Base-by-base conservation (phyloP, 1,140 invertebrate species). In the Drosophila lowei region DNA sequence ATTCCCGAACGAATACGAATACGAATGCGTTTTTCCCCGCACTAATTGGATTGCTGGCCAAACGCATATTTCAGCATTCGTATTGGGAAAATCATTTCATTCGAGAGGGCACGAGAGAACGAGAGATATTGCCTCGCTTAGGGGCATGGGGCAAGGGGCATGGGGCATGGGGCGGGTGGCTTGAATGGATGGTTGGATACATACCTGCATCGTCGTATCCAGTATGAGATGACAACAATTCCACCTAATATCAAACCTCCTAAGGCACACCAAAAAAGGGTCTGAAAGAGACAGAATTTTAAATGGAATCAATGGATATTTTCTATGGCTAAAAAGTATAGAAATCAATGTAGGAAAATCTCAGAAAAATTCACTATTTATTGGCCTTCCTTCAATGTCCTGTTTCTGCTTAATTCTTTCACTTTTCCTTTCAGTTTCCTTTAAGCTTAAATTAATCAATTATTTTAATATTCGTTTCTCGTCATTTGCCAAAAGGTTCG, bases 161-260 rank as follows among this genome's bases (percentile, higher is more conserved):
- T 3, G 8, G 8, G 30, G 30, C 3, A 2, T 2, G 30, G 30
- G 2, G 8, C 8, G 8, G 0, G 8, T 1, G 30, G 8, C 2
- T 30, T 30, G 28, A 8, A 30, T 30, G 28, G 28, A 34, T 34
- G 16, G 15, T 15, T 21, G 5, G 42, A 57, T 68, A 75, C 79
- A 80, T 91, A 91, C 90, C 90, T 91, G 90, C 90, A 91, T 91
- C 90, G 77, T 91, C 85, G 77, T 83, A 91, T 91, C 90, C 90
- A 91, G 60, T 90, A 91, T 68, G 90, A 90, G 57, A 91, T 91
- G 53, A 91, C 90, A 74, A 90, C 88, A 50, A 91, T 90, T 74
- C 84, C 90, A 61, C 89, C 90, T 59, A 91, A 80, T 63, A 91
- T 74, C 62, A 91, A 78, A 71, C 90, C 90, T 71, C 90, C 90